Conservation (phyloP, 2,113 vertebrate genomes). For the Trogon surrucura region DNA sequence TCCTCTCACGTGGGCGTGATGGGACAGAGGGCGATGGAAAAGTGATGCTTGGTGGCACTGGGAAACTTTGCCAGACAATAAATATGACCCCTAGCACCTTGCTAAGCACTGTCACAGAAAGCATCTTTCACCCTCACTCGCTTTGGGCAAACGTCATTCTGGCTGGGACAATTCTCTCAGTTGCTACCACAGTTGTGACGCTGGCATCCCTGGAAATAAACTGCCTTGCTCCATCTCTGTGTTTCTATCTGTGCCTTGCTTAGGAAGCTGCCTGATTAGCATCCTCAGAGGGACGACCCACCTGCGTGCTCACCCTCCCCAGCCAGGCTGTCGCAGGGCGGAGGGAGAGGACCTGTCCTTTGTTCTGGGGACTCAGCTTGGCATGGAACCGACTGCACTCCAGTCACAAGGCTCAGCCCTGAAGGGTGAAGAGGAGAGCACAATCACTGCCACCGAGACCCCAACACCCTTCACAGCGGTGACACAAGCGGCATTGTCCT, state of each 20-base stretch:
- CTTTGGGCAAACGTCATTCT: accelerated
- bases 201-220: neutral
- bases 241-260: neutral
- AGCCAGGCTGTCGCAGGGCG: neutral
- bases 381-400: accelerated
- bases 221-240: neutral
- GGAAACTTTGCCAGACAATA: neutral
- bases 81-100: neutral
- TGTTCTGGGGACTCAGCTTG: neutral
- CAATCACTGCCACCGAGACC: accelerated
- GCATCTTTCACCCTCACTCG: neutral
- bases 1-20: accelerated
- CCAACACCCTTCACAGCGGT: neutral
- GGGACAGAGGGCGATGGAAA: neutral
- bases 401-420: neutral
- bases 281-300: accelerated
- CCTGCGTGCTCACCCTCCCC: accelerated
- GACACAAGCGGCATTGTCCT: neutral
- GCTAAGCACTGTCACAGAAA: neutral
- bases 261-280: accelerated
- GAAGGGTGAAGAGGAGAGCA: accelerated
- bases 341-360: neutral
- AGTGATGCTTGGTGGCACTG: accelerated
- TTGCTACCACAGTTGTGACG: neutral
- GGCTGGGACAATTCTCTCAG: neutral